These are phyloP conservation scores for Machimus atricapillus DNA, from an alignment of 2,888 invertebrate species.

Conservation along the genomic window DNA sequence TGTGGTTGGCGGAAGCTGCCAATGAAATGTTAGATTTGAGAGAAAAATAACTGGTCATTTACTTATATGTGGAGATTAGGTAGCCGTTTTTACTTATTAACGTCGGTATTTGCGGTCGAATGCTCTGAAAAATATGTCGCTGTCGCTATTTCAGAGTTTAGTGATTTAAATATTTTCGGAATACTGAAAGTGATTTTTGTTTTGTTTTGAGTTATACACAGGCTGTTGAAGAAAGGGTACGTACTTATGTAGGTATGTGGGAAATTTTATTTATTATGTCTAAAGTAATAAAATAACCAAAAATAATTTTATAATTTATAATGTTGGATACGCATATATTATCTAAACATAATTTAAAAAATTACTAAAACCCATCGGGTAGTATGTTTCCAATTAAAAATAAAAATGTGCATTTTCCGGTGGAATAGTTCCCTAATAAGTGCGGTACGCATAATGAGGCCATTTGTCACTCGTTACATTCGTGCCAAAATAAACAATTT, in stretches of 20 bases:
- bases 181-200: not conserved
- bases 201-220: not conserved
- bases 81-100: no score
- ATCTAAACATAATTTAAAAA: not conserved
- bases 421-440: not conserved
- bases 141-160: not conserved
- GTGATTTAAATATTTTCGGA: not conserved
- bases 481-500: not conserved
- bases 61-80: no score
- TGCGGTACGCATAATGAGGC: not conserved
- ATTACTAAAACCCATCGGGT: not conserved
- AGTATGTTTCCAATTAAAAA: not conserved
- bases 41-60: no score
- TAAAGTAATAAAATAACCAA: no score
- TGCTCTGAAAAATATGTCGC: no score
- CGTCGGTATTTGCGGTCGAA: no score
- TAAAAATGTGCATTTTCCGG: not conserved
- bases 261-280: no score
- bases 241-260: no score
- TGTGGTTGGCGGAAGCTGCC: no score
- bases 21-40: no score
- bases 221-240: no score
- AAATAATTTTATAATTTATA: not conserved
- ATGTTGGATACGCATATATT: not conserved
- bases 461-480: not conserved